Evolutionary conservation across 2,888 invertebrate species (phyloP), one percentile per base, ranked within the genome.

Genomic region (Sceliomorpha sp.): DNA sequence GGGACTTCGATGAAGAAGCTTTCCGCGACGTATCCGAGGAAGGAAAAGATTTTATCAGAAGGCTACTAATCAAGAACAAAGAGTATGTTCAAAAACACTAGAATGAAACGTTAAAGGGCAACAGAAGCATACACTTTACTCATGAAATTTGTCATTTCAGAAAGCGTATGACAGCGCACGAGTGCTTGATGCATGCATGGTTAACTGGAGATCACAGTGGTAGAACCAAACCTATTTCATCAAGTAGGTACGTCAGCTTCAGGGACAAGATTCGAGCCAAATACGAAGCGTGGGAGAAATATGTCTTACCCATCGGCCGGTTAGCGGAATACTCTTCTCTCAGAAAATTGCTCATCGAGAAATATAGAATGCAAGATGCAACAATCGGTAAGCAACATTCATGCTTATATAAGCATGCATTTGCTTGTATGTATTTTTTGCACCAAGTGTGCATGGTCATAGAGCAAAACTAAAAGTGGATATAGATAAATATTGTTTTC

Each of bases 1-100:
- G 99, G 99, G 97, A 98, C 91, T 99, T 99, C 89, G 99, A 99
- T 86, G 94, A 95, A 85, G 97, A 98, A 81, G 94, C 97, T 5
- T 99, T 99, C 91, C 91, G 93, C 14, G 93, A 94, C 82, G 97
- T 99, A 50, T 99, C 99, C 0, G 96, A 96, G 55, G 97, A 98
- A 88, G 99, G 95, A 80, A 98, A 96, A 90, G 99, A 99, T 91
- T 99, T 99, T 89, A 99, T 99, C 88, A 92, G 94, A 76, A 92
- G 96, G 84, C 91, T 99, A 67, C 92, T 99, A 8, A 90, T 98
- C 66, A 95, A 96, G 88, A 97, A 95, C 88, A 98, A 98, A 90
- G 97, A 97, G 95, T 96, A 89, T 91, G 94, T 73, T 10, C 7
- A 27, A 27, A 40, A 6, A 1, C n/a, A n/a, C 1, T n/a, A 29